Percentiles rank a stretch among this genome's conserved stretches.
These are phyloP conservation scores for Tenualosa ilisha DNA, from an alignment of 2,797 vertebrate species.

Conservation along the genomic window DNA sequence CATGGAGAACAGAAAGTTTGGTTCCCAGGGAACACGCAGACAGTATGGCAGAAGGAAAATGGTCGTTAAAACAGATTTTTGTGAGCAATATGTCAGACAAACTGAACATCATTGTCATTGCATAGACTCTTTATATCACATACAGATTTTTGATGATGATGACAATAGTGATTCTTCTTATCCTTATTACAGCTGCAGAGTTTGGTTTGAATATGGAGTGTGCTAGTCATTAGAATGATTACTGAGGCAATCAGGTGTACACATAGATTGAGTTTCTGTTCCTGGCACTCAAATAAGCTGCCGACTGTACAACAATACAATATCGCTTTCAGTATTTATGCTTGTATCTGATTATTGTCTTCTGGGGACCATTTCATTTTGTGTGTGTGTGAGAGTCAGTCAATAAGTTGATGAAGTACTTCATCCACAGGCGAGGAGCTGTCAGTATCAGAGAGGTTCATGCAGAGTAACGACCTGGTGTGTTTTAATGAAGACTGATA, in stretches of 20 bases:
- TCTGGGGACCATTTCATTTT: not conserved
- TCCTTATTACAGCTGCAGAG: not conserved
- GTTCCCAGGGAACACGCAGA: not conserved
- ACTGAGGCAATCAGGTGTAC: not conserved
- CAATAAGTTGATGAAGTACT: not conserved
- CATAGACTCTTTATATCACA: not conserved
- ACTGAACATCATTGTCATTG: not conserved
- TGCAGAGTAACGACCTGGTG: not conserved
- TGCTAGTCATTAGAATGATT: not conserved
- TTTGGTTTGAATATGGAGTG: not conserved
- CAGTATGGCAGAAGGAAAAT: not conserved
- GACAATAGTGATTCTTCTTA: no score
- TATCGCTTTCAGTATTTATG: not conserved
- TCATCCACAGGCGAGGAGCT: not conserved
- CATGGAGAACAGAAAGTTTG: not conserved
- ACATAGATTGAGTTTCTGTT: not conserved
- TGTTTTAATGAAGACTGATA: conserved; percentile 58
- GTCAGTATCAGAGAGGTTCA: not conserved
- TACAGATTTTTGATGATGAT: no score
- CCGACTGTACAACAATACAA: not conserved
- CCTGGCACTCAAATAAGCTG: not conserved
- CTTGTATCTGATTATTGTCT: not conserved
- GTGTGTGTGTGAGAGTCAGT: not conserved
- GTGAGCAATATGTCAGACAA: not conserved
- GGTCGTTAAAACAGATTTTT: not conserved